Evolutionary conservation across 1,140 invertebrate genomes (phyloP), one percentile per base, ranked within the genome.

Genomic region (Drosophila pseudoananassae): DNA sequence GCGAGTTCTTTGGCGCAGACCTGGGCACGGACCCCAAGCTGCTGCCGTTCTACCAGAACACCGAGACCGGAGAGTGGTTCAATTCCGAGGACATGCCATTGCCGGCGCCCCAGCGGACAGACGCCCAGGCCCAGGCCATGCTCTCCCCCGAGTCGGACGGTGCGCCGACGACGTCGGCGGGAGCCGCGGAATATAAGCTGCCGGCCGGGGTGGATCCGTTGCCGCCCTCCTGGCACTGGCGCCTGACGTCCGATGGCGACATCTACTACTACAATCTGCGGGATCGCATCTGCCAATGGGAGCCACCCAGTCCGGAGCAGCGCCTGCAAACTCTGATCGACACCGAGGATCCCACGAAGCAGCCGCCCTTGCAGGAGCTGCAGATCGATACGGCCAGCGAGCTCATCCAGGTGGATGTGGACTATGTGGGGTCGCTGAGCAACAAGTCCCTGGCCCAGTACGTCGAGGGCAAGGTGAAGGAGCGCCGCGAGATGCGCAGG

Each of bases 261-360:
- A 94, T 95, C 0, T 99, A 98, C 91, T 99, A 98, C 92, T 99
- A 98, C 92, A 97, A 99, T 91, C 93, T 96, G 0, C 95, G 95
- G 75, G 94, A 96, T 23, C 94, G 97, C 56, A 93, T 96, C 79
- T 95, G 97, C 2, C 97, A 98, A 90, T 99, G 98, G 98, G 93
- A 96, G 60, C 96, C 97, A 25, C 98, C 98, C 0, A 93, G 93
- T 38, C 45, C 76, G 0, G 54, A 74, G 17, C 80, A 89, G 36
- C 78, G 83, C 0, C 57, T 76, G 2, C 51, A 92, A 27, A 56
- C 80, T 65, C 25, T 92, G 70, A n/a, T 76, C 3, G 50, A 65
- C 0, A 0, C 15, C 40, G 78, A 90, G 15, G 56, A 76, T 7
- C 3, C 46, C 10, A 85, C 29, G 10, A 91, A 36, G 6, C 63